These are phyloP conservation scores for Oryzias dopingdopingensis DNA, from an alignment of 2,797 vertebrate genomes.

Conservation along the genomic window DNA sequence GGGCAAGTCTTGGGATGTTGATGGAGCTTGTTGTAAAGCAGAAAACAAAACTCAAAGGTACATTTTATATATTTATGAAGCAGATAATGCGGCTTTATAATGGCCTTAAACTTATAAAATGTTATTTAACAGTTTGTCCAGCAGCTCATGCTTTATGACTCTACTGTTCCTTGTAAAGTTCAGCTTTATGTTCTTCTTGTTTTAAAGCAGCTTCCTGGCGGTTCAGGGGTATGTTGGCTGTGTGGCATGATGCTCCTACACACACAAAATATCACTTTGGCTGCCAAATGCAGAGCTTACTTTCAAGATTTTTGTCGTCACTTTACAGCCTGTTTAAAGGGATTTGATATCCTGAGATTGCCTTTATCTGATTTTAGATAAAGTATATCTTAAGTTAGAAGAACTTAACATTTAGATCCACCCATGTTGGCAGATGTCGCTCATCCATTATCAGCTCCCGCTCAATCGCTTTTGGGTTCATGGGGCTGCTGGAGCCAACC, in stretches of 20 bases:
- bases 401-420: too few relatives aligned
- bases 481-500: too few relatives aligned
- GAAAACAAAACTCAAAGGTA: not conserved
- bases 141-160: not conserved
- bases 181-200: conserved; percentile 11
- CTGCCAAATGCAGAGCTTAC: too few relatives aligned
- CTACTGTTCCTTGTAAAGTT: conserved; percentile 5
- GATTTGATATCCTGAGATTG: too few relatives aligned
- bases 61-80: not conserved
- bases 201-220: conserved; percentile 2
- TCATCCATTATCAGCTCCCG: too few relatives aligned
- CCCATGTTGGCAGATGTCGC: too few relatives aligned
- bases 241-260: not conserved
- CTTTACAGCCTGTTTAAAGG: too few relatives aligned
- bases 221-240: conserved; percentile 13
- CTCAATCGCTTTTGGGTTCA: too few relatives aligned
- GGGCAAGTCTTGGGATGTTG: conserved; percentile 13
- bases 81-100: not conserved
- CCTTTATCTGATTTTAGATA: too few relatives aligned
- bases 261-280: too few relatives aligned
- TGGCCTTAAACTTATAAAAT: not conserved
- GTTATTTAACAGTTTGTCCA: not conserved
- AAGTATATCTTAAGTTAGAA: too few relatives aligned
- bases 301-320: too few relatives aligned
- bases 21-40: not conserved